Conservation (phyloP, 2,113 vertebrate species). For the Ammospiza nelsoni region DNA sequence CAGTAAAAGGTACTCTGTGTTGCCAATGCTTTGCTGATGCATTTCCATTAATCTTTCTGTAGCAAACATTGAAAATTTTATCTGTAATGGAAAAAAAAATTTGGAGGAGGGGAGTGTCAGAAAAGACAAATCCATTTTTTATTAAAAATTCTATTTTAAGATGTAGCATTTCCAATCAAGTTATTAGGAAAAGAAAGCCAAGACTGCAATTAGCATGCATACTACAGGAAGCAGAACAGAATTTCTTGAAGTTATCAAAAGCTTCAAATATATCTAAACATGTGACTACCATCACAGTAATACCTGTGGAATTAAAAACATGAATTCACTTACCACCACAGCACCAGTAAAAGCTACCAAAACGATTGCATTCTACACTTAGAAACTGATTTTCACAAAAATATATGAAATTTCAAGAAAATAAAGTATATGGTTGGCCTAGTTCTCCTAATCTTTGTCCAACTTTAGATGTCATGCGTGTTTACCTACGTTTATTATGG, state of each 20-base stretch:
- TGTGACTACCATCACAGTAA: background rate
- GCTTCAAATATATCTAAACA: background rate
- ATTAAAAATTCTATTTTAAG: background rate
- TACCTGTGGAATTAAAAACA: background rate
- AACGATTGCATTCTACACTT: background rate
- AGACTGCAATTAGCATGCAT: background rate
- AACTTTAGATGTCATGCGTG: background rate
- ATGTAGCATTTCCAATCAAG: background rate
- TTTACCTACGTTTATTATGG: background rate
- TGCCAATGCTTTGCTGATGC: background rate
- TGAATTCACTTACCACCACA: accelerated
- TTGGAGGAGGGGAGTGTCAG: accelerated
- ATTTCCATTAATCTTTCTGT: background rate
- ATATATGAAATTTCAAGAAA: background rate
- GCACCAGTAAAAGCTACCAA: background rate
- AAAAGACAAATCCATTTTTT: background rate
- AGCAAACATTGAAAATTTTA: background rate
- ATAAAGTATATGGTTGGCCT: background rate
- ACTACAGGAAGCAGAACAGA: background rate
- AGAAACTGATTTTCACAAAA: background rate
- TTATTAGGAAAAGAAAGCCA: background rate
- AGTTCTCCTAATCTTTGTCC: background rate
- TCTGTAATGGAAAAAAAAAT: background rate
- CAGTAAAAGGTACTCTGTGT: background rate
- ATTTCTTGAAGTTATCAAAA: background rate